Evolutionary conservation across 1,140 invertebrate species (phyloP), one percentile per base, ranked within the genome.

Genomic region (Drosophila kurseongensis): DNA sequence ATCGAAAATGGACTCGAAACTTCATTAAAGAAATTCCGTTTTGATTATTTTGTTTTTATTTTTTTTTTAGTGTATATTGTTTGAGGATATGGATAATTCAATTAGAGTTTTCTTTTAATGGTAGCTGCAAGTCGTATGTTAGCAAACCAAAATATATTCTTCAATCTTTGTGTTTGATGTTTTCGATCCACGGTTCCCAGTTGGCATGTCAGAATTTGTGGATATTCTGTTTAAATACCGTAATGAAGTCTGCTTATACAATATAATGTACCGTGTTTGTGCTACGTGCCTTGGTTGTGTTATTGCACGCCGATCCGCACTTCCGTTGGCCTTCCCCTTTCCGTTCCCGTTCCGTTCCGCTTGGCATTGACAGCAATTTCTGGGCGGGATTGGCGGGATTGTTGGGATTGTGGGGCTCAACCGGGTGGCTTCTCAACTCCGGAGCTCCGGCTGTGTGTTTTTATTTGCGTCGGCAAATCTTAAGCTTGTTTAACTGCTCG

Each of bases 181-280:
- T 42, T 16, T 5, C 6, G 52, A 16, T 36, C 80, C 80, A 82
- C 73, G 59, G 80, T 82, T 62, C 47, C 51, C 66, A 79, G 78
- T 85, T 75, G 81, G 84, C 77, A 89, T 89, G 84, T 78, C 84
- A 89, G 84, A 80, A 89, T 80, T 89, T 89, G 80, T 89, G 80
- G 84, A 91, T 85, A 82, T 82, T 91, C 89, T 91, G 84, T 89
- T 91, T 91, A 91, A 91, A 91, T 91, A 91, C 81, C 84, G 89
- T 91, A 91, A 91, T 91, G 89, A 91, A 91, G 89, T 91, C 89
- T 91, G 89, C 89, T 91, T 91, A 91, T 89, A 91, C 84, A 89
- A 91, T 91, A 91, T 91, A 91, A 91, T 91, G 89, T 89, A 80
- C 89, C 80, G 76, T 91, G 89, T 91, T 91, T 91, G 89, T 91